Evolutionary conservation across 2,888 invertebrate genomes (phyloP).

Genomic region (Metellina segmentata): DNA sequence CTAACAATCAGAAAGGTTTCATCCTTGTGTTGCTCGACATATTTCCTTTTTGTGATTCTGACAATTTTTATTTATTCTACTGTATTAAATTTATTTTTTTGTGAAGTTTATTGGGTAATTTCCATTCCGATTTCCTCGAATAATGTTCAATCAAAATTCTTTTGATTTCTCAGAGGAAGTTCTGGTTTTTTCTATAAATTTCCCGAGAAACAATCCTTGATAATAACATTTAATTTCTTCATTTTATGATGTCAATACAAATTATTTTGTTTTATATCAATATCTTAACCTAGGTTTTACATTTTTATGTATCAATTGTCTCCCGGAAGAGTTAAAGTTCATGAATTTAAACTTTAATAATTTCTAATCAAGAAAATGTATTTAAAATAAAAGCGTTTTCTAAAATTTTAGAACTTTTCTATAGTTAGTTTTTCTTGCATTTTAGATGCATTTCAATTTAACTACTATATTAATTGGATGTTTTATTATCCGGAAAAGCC

Average conservation of each 20-base stretch:
- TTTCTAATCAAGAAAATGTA: too few relatives aligned
- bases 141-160: not conserved
- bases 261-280: not conserved
- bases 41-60: not conserved
- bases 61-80: not conserved
- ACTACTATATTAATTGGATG: too few relatives aligned
- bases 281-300: not conserved
- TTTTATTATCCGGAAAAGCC: too few relatives aligned
- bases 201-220: not conserved
- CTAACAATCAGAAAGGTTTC: not conserved
- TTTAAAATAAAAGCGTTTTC: too few relatives aligned
- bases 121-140: not conserved
- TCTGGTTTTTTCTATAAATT: not conserved
- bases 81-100: not conserved
- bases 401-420: too few relatives aligned
- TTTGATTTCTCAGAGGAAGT: not conserved
- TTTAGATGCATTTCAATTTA: too few relatives aligned
- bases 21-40: not conserved
- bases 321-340: not conserved
- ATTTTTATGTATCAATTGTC: not conserved
- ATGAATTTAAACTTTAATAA: too few relatives aligned
- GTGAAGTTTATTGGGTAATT: not conserved
- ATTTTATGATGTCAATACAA: not conserved
- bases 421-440: too few relatives aligned
- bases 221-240: not conserved